Evolutionary conservation across 53 echinoderm and acorn worm species (phyloP).

Genomic region (Holothuria scabra): DNA sequence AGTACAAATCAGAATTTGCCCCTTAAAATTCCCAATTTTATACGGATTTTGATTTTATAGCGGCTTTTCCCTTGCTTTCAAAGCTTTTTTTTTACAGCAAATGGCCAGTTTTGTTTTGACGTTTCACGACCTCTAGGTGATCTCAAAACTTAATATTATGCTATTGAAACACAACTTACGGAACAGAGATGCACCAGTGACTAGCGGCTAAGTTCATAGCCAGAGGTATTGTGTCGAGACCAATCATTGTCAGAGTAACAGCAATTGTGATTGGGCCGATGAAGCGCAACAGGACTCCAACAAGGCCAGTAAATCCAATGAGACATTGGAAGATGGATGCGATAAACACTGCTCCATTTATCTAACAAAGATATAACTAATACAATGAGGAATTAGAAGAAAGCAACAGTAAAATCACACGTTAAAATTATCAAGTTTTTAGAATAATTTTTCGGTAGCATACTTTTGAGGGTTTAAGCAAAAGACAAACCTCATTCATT

Average conservation of each 20-base stretch:
- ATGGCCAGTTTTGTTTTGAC: no score
- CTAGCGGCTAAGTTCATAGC: constrained; percentile 50
- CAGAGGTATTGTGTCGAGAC: constrained; percentile 48
- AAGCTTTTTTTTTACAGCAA: no score
- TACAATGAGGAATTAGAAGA: no score
- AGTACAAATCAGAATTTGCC: no score
- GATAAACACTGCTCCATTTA: constrained; percentile 72
- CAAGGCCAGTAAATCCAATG: constrained; percentile 70
- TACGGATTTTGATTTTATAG: no score
- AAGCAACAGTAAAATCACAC: no score
- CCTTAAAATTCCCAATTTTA: no score
- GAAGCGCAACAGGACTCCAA: constrained; percentile 65
- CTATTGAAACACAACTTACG: constrained; percentile 47
- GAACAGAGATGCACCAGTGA: constrained; percentile 71
- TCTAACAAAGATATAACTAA: constrained; percentile 26
- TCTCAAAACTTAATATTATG: no score
- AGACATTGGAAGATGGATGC: constrained; percentile 69
- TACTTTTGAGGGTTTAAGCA: neutral
- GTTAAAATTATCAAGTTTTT: no score
- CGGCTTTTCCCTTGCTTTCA: no score
- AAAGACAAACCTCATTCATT: neutral
- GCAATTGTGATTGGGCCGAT: constrained; percentile 74
- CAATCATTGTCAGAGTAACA: constrained; percentile 71
- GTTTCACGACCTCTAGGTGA: no score
- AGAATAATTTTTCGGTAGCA: no score